These are phyloP conservation scores for Brachionus sp. DNA, from an alignment of 1,140 invertebrate species.

Conservation along the genomic window DNA sequence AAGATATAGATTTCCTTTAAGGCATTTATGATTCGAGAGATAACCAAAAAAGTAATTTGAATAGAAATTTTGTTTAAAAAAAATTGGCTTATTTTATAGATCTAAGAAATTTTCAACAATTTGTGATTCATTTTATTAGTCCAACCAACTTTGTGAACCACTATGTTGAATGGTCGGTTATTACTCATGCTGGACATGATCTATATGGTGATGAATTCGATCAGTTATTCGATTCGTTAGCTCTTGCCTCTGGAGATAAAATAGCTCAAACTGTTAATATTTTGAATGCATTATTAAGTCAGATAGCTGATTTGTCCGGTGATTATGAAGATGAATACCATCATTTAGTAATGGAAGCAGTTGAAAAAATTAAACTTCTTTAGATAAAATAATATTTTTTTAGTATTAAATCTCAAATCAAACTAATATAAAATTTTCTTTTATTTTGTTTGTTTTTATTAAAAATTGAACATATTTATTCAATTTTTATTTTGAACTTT, in stretches of 20 bases:
- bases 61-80: too few species aligned
- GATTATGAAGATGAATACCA: not conserved
- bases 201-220: constrained; percentile 12
- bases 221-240: not conserved
- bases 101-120: constrained; percentile 23
- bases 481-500: too few species aligned
- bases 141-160: not conserved
- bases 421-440: too few species aligned
- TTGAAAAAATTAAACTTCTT: not conserved
- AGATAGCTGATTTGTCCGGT: not conserved
- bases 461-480: too few species aligned
- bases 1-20: not conserved
- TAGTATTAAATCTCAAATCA: not conserved
- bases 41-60: constrained; percentile 6
- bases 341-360: not conserved
- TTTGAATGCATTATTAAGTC: constrained; percentile 5
- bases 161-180: constrained; percentile 20
- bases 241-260: not conserved
- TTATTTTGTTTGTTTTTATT: too few species aligned
- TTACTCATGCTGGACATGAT: constrained; percentile 11
- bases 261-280: not conserved
- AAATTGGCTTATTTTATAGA: not conserved
- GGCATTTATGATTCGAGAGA: not conserved
- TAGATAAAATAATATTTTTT: not conserved
- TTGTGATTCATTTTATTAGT: constrained; percentile 27